phyloP scores from a whole-genome alignment of 2,113 vertebrate genomes.

The Hiodon alosoides region DNA sequence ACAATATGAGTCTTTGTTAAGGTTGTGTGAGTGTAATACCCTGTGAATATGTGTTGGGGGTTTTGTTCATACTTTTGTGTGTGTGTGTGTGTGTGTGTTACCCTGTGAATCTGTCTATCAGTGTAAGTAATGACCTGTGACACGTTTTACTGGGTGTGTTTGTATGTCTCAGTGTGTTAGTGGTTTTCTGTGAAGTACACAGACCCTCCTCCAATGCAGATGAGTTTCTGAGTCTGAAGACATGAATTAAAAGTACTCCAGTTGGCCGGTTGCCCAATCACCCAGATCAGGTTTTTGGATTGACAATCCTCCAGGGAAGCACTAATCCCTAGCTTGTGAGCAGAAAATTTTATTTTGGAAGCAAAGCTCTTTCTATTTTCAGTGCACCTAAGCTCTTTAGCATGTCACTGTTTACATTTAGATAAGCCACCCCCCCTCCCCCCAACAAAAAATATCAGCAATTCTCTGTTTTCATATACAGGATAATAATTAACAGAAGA shows the following conservation, averaged over 20 bases:
- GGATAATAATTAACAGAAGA: too few species aligned
- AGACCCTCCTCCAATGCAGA: background rate
- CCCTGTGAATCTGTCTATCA: background rate
- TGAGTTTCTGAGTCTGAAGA: constrained; percentile 13
- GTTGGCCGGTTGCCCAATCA: constrained; percentile 19
- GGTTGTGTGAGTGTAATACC: too few species aligned
- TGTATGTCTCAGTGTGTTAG: background rate
- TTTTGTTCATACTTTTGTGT: too few species aligned
- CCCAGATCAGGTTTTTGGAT: constrained; percentile 22
- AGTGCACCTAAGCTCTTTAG: constrained; percentile 28
- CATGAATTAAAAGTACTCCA: constrained; percentile 21
- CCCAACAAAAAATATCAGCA: constrained; percentile 14
- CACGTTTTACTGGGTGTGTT: background rate
- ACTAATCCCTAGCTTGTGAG: constrained; percentile 28
- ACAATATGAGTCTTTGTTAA: too few species aligned
- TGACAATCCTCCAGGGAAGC: constrained; percentile 28
- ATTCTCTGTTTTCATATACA: background rate
- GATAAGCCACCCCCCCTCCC: constrained; percentile 4
- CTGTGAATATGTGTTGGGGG: background rate
- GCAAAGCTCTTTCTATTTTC: constrained; percentile 30
- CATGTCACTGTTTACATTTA: constrained; percentile 26
- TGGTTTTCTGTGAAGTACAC: background rate
- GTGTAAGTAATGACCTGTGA: background rate
- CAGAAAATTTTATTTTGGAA: constrained; percentile 29
- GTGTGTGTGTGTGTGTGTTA: too few species aligned